Evolutionary conservation across 2,888 invertebrate species (phyloP).

Genomic region (Rhagophthalmus giganteus): DNA sequence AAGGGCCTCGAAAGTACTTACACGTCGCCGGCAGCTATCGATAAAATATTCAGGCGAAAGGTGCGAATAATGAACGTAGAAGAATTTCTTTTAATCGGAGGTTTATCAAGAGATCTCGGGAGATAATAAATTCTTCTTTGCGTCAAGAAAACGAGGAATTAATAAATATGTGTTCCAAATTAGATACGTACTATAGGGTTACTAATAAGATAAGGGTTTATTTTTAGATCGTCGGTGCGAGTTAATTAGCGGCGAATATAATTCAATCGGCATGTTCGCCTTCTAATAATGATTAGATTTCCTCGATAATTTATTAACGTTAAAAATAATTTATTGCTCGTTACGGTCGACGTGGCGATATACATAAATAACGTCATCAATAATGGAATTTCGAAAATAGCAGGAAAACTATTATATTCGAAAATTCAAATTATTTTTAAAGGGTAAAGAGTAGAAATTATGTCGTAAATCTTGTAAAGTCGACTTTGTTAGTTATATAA

Average conservation of each 20-base stretch:
- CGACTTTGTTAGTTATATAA: too few species aligned
- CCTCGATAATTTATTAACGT: too few species aligned
- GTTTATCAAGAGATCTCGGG: not conserved
- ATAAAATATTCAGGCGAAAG: constrained; percentile 13
- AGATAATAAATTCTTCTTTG: constrained; percentile 8
- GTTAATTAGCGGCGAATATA: constrained; percentile 10
- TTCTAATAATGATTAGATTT: too few species aligned
- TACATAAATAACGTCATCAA: too few species aligned
- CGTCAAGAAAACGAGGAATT: constrained; percentile 29
- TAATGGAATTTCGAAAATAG: too few species aligned
- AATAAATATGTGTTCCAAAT: constrained; percentile 29
- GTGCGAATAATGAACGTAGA: constrained; percentile 4
- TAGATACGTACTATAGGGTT: constrained; percentile 21
- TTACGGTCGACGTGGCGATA: too few species aligned
- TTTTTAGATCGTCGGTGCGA: constrained; percentile 6
- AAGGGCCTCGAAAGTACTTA: not conserved
- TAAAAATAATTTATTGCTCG: too few species aligned
- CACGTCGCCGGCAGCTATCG: constrained; percentile 2
- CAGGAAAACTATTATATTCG: too few species aligned
- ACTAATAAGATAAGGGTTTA: constrained; percentile 10
- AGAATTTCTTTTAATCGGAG: constrained; percentile 12
- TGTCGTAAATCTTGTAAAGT: too few species aligned
- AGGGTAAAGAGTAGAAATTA: too few species aligned
- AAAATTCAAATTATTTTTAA: too few species aligned
- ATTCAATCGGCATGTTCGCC: constrained; percentile 5